A percentile compares a stretch with the other conserved stretches of the same genome.
Conservation (phyloP, 2,888 invertebrate species). For the Choristoneura rosaceana region DNA sequence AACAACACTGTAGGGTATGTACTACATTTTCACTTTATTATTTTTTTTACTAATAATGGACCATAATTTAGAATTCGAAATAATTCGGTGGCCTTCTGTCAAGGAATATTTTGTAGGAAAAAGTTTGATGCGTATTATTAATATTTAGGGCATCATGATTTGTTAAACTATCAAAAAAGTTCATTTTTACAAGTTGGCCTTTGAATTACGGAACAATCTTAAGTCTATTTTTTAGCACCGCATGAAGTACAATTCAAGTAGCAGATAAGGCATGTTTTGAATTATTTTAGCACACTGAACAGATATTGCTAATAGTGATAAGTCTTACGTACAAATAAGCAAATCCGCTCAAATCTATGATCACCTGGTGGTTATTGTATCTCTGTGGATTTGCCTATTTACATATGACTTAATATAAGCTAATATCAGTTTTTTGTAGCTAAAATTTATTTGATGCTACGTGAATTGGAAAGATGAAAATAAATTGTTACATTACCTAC, state of each 20-base stretch:
- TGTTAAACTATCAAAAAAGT: too few relatives aligned
- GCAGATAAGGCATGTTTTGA: slow-evolving; percentile 25
- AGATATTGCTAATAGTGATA: slow-evolving; percentile 16
- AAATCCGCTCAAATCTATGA: background rate
- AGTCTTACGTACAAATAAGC: background rate
- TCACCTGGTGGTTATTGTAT: background rate
- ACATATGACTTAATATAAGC: background rate
- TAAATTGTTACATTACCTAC: background rate
- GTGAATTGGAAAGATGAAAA: slow-evolving; percentile 17
- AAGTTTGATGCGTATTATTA: too few relatives aligned
- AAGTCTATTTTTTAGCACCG: slow-evolving; percentile 17
- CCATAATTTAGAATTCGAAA: too few relatives aligned
- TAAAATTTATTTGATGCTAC: slow-evolving; percentile 21
- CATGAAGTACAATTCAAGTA: slow-evolving; percentile 16
- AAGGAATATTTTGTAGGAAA: too few relatives aligned
- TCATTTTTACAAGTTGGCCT: background rate
- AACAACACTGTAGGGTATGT: too few relatives aligned
- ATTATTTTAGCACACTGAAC: slow-evolving; percentile 25
- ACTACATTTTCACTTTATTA: too few relatives aligned
- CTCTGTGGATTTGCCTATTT: background rate
- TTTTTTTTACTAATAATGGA: too few relatives aligned
- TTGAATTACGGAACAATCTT: background rate
- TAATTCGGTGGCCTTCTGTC: too few relatives aligned
- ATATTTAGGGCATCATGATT: too few relatives aligned
- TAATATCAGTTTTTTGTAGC: slow-evolving; percentile 34